A percentile compares a stretch with the other conserved stretches of the same genome.
These are phyloP conservation scores for Salminus brasiliensis DNA, from an alignment of 2,113 vertebrate genomes.

Conservation along the genomic window DNA sequence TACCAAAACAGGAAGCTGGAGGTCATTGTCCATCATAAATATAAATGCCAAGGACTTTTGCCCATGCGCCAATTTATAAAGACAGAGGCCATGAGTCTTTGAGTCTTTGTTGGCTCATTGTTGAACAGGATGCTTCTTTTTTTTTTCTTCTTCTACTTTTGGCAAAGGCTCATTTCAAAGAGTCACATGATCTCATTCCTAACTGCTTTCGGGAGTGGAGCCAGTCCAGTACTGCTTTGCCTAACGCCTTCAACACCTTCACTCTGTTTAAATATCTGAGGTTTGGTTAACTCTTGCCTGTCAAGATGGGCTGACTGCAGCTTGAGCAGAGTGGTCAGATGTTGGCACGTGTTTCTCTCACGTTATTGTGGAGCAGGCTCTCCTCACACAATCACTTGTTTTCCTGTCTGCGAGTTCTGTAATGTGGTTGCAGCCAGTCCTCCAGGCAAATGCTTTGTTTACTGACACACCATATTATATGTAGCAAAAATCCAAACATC, in stretches of 20 bases:
- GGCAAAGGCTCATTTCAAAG: constrained; percentile 8
- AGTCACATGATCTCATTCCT: constrained; percentile 24
- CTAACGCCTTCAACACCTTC: neutral
- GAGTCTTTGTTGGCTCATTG: neutral
- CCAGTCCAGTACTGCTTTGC: constrained; percentile 14
- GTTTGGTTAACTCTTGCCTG: constrained; percentile 24
- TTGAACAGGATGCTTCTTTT: neutral
- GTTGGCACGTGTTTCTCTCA: constrained; percentile 28
- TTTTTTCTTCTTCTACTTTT: neutral
- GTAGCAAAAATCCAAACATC: constrained; percentile 37
- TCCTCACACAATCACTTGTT: constrained; percentile 21
- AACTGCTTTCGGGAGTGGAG: constrained; percentile 19
- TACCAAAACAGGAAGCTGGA: constrained; percentile 1
- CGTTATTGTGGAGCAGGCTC: constrained; percentile 3
- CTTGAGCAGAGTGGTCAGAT: constrained; percentile 15
- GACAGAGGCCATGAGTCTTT: neutral
- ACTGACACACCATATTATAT: constrained; percentile 27
- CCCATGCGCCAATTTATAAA: neutral
- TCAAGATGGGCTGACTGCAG: constrained; percentile 41
- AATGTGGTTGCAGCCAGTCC: constrained; percentile 27
- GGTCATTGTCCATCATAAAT: constrained; percentile 4
- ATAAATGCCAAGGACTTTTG: constrained; percentile 10
- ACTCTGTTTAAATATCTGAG: constrained; percentile 25
- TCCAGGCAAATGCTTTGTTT: constrained; percentile 16
- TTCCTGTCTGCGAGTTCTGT: constrained; percentile 33